Base-by-base conservation (phyloP, 2,113 vertebrate species). In the Bujurquina vittata region DNA sequence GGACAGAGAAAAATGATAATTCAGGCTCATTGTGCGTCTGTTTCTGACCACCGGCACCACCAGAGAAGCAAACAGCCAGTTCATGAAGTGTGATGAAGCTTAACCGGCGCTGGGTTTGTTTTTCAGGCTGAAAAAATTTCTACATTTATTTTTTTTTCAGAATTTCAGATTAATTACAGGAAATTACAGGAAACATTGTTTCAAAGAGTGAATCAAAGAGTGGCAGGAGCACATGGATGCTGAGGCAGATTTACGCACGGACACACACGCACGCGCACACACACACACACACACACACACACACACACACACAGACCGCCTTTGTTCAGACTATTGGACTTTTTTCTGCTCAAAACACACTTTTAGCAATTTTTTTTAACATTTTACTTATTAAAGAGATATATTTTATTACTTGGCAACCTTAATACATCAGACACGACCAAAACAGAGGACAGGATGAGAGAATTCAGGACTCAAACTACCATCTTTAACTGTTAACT, bases 1-100 rank as follows among this genome's bases (percentile, higher is more conserved):
- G n/a, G 69, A 81, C 18, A 59, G 78, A 55, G 59, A 81, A 54
- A 56, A 63, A 61, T 40, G 10, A 59, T 58, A 4, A 67, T 8
- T 29, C n/a, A 35, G n/a, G 7, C 3, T 75, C 20, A 26, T 17
- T 29, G 18, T 2, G 7, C 9, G 33, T 58, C 33, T 37, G 54
- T 7, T 43, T 40, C 0, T 15, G 57, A 29, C 63, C 73, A 75
- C 73, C 18, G 54, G 8, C n/a, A 0, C 22, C 0, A 7, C 22
- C 37, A 67, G 46, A 23, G 46, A 26, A 67, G 14, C 63, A 67
- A 67, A 67, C 15, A 26, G 63, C 22, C 1, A 0, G 40, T 29
- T 2, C 63, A 18, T 29, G 40, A 40, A 26, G 0, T n/a, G n/a
- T n/a, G n/a, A 5, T 29, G 22, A 7, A 49, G 26, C 31, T 49